Evolutionary conservation across 2,113 vertebrate species (phyloP).

Genomic region (Eclectus roratus): DNA sequence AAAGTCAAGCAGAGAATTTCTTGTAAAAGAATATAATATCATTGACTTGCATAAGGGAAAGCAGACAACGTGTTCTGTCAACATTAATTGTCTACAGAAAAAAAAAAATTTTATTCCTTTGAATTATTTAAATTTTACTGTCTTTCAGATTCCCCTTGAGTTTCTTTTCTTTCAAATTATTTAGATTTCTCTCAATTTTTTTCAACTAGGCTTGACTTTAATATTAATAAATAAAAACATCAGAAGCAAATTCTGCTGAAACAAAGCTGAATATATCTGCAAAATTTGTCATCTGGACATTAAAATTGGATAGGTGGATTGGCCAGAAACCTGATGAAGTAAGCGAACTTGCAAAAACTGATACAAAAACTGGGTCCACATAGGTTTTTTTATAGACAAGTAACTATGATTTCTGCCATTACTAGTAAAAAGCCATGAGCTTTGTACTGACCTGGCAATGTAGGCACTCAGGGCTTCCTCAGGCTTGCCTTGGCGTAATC

Average conservation of each 20-base stretch:
- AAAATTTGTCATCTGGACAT: not conserved
- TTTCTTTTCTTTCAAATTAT: constrained; percentile 1
- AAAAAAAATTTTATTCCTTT: not conserved
- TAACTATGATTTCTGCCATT: not conserved
- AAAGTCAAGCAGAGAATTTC: not conserved
- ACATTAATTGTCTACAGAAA: not conserved
- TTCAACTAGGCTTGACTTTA: not conserved
- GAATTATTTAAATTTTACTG: not conserved
- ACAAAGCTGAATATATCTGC: not conserved
- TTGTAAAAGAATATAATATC: not conserved
- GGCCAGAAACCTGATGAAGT: not conserved
- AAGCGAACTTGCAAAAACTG: not conserved
- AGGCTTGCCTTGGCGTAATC: not conserved
- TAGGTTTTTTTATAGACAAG: not conserved
- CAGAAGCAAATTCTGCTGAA: not conserved
- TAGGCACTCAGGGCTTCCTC: not conserved
- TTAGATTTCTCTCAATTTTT: not conserved
- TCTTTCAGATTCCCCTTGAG: not conserved
- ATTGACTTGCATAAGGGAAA: not conserved
- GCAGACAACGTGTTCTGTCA: not conserved
- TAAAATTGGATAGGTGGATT: not conserved
- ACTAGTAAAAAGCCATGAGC: not conserved
- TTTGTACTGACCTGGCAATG: not conserved
- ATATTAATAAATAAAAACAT: not conserved
- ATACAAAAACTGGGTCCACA: not conserved